Conservation (phyloP, 2,888 invertebrate genomes). For the Spatulosminthurus flaviceps region DNA sequence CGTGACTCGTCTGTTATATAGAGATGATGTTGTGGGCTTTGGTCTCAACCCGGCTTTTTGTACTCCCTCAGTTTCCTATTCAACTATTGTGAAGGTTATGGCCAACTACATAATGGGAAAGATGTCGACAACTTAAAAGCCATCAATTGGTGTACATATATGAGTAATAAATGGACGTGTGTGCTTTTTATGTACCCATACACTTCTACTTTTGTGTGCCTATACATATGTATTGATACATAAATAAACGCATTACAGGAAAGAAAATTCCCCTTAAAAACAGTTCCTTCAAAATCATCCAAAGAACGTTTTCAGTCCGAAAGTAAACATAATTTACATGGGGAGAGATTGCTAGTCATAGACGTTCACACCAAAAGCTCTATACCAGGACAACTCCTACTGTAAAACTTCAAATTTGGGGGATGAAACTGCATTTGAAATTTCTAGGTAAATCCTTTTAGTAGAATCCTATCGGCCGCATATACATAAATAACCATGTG, state of each 20-base stretch:
- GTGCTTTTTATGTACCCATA: neutral
- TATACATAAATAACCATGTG: no score
- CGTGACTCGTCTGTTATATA: conserved; percentile 28
- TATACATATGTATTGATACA: no score
- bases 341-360: neutral
- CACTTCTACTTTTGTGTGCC: no score
- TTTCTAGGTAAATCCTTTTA: no score
- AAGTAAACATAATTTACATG: conserved; percentile 10
- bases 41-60: neutral
- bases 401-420: no score
- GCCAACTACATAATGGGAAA: conserved; percentile 26
- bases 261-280: neutral
- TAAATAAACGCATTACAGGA: no score
- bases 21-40: conserved; percentile 22
- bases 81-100: conserved; percentile 36
- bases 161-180: conserved; percentile 24
- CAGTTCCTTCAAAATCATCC: conserved; percentile 1
- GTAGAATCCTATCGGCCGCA: no score
- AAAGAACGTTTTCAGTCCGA: neutral
- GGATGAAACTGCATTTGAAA: no score
- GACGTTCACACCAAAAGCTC: neutral
- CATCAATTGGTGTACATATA: neutral
- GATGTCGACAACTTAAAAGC: conserved; percentile 35
- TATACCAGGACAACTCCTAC: no score
- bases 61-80: neutral